These are phyloP conservation scores for Neofelis nebulosa DNA, from an alignment of 2,113 vertebrate species.

Conservation along the genomic window DNA sequence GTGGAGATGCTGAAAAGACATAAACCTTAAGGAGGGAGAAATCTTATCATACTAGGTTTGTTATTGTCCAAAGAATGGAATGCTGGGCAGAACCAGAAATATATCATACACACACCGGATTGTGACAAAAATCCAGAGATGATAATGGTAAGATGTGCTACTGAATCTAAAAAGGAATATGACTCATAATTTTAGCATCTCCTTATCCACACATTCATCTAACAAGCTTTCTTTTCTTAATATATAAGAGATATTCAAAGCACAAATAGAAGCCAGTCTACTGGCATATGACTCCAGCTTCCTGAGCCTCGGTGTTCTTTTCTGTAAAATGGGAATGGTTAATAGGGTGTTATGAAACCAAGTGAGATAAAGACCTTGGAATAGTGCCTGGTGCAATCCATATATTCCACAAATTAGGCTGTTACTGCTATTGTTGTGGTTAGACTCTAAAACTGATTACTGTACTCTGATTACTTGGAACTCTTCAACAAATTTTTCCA, in stretches of 20 bases:
- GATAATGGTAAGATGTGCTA: background rate
- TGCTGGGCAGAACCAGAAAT: background rate
- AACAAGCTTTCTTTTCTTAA: background rate
- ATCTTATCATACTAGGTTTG: background rate
- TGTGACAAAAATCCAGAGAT: background rate
- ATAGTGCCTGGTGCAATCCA: background rate
- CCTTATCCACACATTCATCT: background rate
- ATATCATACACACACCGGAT: background rate
- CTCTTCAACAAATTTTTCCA: background rate
- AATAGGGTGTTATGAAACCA: background rate
- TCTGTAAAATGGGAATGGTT: background rate
- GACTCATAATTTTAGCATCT: background rate
- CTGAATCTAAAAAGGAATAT: background rate
- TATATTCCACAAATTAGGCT: background rate
- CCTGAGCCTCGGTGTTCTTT: background rate
- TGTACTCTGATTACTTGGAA: background rate
- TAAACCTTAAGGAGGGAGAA: background rate
- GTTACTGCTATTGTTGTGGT: background rate
- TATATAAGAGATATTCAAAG: background rate
- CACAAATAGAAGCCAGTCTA: background rate
- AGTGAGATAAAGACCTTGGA: background rate
- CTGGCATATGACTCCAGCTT: background rate
- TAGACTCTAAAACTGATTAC: background rate
- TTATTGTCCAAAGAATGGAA: background rate
- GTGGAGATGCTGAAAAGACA: background rate